phyloP scores from a whole-genome alignment of 2,888 invertebrate species.

The Latrodectus elegans region DNA sequence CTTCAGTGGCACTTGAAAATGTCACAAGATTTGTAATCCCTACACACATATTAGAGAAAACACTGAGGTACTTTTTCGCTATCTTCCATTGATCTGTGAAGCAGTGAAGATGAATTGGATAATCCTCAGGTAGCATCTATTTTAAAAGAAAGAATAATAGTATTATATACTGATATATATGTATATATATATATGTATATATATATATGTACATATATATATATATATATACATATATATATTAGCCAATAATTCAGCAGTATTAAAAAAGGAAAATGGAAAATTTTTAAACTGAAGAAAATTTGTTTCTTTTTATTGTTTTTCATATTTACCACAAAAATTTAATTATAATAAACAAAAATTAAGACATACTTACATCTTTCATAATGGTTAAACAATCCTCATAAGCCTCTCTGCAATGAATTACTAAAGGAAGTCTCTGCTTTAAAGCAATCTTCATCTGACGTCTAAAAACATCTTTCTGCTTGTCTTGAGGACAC shows the following conservation, averaged over 20 bases:
- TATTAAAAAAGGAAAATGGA: too few relatives aligned
- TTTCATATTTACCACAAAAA: too few relatives aligned
- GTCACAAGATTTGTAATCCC: constrained; percentile 76
- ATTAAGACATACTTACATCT: constrained; percentile 72
- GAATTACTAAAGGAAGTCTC: constrained; percentile 76
- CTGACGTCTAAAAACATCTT: constrained; percentile 75
- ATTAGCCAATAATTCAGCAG: too few relatives aligned
- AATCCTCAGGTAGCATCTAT: constrained; percentile 73
- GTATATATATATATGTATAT: too few relatives aligned
- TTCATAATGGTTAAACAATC: constrained; percentile 75
- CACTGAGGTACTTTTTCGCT: constrained; percentile 74
- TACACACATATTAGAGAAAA: constrained; percentile 75
- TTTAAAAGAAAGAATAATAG: background rate
- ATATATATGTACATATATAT: too few relatives aligned
- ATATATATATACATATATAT: too few relatives aligned
- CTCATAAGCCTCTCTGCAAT: constrained; percentile 76
- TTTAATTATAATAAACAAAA: too few relatives aligned
- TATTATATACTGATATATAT: background rate
- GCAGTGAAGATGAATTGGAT: constrained; percentile 77
- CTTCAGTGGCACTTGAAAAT: constrained; percentile 71
- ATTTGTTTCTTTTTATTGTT: too few relatives aligned
- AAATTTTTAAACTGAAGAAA: too few relatives aligned
- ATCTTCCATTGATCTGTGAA: constrained; percentile 75
- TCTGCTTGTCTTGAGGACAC: constrained; percentile 74
- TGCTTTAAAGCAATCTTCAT: constrained; percentile 74